These are phyloP conservation scores for Poeciliopsis turrubarensis DNA, from an alignment of 2,113 vertebrate species.

Conservation along the genomic window DNA sequence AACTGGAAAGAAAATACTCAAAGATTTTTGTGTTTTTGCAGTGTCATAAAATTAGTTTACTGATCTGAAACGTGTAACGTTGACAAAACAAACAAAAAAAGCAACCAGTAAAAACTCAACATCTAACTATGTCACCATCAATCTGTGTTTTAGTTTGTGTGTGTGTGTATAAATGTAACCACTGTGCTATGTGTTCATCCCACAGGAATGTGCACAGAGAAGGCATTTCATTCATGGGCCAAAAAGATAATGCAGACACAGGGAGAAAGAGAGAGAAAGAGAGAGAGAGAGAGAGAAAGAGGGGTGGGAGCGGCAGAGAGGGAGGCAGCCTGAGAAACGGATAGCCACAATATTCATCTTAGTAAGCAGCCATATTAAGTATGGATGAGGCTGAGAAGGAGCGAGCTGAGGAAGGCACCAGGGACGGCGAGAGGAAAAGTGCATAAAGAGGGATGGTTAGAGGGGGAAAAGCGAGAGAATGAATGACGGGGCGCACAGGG, in stretches of 20 bases:
- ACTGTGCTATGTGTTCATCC: slow-evolving; percentile 65
- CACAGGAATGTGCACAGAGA: slow-evolving; percentile 71
- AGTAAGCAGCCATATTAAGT: slow-evolving; percentile 56
- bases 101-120: too few species aligned
- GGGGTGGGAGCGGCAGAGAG: slow-evolving; percentile 49
- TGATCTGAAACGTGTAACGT: background rate
- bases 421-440: slow-evolving; percentile 41
- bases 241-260: slow-evolving; percentile 61
- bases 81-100: too few species aligned
- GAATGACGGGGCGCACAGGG: slow-evolving; percentile 27
- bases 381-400: slow-evolving; percentile 57
- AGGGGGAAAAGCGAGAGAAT: slow-evolving; percentile 32
- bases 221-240: slow-evolving; percentile 72
- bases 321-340: slow-evolving; percentile 39
- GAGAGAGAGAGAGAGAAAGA: slow-evolving; percentile 39
- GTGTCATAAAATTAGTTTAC: background rate
- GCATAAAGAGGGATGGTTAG: slow-evolving; percentile 47
- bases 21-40: too few species aligned
- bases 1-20: too few species aligned
- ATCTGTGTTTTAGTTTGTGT: slow-evolving; percentile 2
- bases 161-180: slow-evolving; percentile 43
- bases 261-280: slow-evolving; percentile 65
- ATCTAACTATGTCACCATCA: too few species aligned
- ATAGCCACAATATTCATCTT: slow-evolving; percentile 59
- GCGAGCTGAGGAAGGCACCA: slow-evolving; percentile 30